These are phyloP conservation scores for Adela reaumurella DNA, from an alignment of 2,888 invertebrate genomes.

Conservation along the genomic window DNA sequence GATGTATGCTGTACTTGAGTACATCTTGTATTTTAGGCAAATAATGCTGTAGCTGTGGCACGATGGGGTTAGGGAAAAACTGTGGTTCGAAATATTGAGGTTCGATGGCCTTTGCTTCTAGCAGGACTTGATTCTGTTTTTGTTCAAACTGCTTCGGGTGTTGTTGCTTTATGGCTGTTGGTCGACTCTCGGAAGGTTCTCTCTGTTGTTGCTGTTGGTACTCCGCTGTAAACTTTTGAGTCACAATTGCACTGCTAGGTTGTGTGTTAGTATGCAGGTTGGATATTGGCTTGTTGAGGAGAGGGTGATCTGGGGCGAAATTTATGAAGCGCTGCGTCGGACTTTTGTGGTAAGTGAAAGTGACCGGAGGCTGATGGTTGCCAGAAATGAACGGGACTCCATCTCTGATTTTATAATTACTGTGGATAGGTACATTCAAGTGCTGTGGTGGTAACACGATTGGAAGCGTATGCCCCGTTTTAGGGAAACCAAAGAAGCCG, in stretches of 20 bases:
- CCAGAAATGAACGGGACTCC: constrained; percentile 12
- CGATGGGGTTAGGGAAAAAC: constrained; percentile 41
- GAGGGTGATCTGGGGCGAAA: not conserved
- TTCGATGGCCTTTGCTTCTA: constrained; percentile 30
- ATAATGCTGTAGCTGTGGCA: constrained; percentile 47
- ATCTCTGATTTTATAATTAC: not conserved
- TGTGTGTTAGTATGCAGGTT: constrained; percentile 13
- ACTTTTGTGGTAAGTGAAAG: not conserved
- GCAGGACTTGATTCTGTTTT: constrained; percentile 33
- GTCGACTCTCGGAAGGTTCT: constrained; percentile 18
- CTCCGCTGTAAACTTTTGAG: constrained; percentile 12
- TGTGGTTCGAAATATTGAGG: constrained; percentile 40
- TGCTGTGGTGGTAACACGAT: not conserved
- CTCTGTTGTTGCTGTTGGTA: constrained; percentile 16
- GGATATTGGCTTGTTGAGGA: not conserved
- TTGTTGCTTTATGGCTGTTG: not conserved
- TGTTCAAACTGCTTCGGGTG: constrained; percentile 35
- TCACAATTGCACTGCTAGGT: constrained; percentile 12
- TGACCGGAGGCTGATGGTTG: not conserved
- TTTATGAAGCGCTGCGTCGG: not conserved
- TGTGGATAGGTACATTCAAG: not conserved
- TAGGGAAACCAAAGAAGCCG: constrained; percentile 23
- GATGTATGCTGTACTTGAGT: not conserved
- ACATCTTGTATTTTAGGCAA: constrained; percentile 36
- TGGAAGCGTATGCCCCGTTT: constrained; percentile 9